A percentile compares a stretch with the other conserved stretches of the same genome.
These are phyloP conservation scores for Phyllotreta cruciferae DNA, from an alignment of 2,888 invertebrate genomes.

Conservation along the genomic window DNA sequence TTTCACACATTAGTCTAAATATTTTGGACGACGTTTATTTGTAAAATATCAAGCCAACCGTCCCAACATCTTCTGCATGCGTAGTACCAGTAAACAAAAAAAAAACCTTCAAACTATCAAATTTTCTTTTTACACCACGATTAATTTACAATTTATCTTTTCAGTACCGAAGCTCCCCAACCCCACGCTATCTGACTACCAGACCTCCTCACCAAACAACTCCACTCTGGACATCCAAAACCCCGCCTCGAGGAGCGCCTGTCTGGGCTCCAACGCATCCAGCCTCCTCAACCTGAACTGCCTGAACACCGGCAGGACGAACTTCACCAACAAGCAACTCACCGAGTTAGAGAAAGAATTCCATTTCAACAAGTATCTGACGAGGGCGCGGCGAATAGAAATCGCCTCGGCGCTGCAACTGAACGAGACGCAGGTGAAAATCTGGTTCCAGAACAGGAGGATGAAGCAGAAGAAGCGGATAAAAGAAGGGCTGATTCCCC, in stretches of 20 bases:
- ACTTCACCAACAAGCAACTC: constrained; percentile 99
- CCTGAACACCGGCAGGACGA: constrained; percentile 90
- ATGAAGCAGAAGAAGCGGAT: constrained; percentile 99
- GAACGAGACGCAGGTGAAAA: constrained; percentile 96
- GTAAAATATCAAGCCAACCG: no score
- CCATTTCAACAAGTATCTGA: constrained; percentile 98
- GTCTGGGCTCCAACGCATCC: constrained; percentile 60
- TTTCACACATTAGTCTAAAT: no score
- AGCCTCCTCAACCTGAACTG: constrained; percentile 58
- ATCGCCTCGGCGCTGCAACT: constrained; percentile 95
- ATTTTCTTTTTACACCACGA: not conserved
- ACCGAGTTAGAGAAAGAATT: constrained; percentile 99
- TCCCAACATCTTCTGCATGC: no score
- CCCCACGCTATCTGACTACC: constrained; percentile 52
- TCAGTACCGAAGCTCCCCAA: constrained; percentile 72
- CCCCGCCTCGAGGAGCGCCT: constrained; percentile 60
- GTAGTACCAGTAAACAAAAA: no score
- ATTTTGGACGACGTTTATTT: no score
- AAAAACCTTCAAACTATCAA: no score
- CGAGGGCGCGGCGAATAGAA: constrained; percentile 94
- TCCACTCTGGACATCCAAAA: constrained; percentile 63
- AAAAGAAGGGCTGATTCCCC: constrained; percentile 82
- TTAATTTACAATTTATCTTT: constrained; percentile 49
- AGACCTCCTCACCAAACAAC: constrained; percentile 36
- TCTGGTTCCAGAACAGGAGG: constrained; percentile 98